phyloP scores from a whole-genome alignment of 2,888 invertebrate genomes.

The Orthonychiurus folsomi region DNA sequence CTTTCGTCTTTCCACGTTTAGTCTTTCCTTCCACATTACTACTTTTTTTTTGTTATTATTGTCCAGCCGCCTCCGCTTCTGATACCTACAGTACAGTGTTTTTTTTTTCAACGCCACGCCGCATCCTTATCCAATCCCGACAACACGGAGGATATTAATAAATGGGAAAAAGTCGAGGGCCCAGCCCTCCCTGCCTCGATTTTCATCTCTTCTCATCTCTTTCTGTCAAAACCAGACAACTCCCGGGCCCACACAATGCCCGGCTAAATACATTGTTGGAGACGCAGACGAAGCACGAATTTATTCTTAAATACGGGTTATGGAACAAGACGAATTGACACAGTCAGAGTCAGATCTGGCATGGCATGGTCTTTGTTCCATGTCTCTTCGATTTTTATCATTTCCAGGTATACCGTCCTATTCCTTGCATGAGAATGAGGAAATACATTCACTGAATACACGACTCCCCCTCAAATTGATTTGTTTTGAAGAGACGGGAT shows the following conservation, averaged over 20 bases:
- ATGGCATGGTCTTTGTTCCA: too few species aligned
- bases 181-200: neutral
- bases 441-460: too few species aligned
- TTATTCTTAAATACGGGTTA: neutral
- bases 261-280: neutral
- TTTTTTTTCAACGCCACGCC: too few species aligned
- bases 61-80: too few species aligned
- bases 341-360: too few species aligned
- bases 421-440: neutral
- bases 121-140: neutral
- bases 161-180: neutral
- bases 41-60: too few species aligned
- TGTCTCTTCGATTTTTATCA: neutral
- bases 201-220: neutral
- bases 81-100: too few species aligned
- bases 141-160: neutral
- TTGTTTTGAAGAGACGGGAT: neutral
- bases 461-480: too few species aligned
- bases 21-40: too few species aligned
- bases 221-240: constrained; percentile 1
- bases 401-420: neutral
- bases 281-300: too few species aligned
- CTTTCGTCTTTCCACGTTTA: too few species aligned
- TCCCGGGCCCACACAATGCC: neutral
- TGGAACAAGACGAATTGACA: neutral